phyloP scores from a whole-genome alignment of 2,113 vertebrate genomes.

The Tragelaphus strepsiceros region DNA sequence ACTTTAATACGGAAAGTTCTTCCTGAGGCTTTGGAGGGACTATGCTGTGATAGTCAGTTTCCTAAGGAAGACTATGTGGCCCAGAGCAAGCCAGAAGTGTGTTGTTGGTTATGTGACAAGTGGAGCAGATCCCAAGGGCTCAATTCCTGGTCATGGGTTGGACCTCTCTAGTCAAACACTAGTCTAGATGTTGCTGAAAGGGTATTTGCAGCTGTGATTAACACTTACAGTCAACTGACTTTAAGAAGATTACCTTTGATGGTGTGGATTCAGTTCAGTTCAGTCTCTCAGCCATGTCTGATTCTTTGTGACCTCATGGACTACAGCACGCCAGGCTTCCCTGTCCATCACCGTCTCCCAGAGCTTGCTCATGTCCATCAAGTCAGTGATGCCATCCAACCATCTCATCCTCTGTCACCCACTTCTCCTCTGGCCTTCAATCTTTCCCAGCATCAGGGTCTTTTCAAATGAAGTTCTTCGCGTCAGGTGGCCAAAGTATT shows the following conservation, averaged over 20 bases:
- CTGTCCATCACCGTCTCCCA: background rate
- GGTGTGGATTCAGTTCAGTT: background rate
- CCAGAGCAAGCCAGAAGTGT: background rate
- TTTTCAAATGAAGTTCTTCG: background rate
- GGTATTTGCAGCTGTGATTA: background rate
- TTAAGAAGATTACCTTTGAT: background rate
- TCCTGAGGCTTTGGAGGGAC: background rate
- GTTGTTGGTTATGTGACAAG: background rate
- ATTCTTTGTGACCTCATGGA: rapidly evolving
- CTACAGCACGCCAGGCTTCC: background rate
- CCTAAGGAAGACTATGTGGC: background rate
- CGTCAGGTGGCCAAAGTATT: background rate
- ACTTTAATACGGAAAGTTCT: background rate
- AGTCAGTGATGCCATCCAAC: background rate
- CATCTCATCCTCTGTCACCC: background rate
- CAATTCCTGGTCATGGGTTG: background rate
- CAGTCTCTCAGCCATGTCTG: rapidly evolving
- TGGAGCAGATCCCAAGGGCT: background rate
- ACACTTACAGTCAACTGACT: background rate
- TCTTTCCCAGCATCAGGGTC: background rate
- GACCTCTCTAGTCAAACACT: background rate
- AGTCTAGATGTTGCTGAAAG: background rate
- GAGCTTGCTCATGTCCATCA: background rate
- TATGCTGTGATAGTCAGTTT: background rate
- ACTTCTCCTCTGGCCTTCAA: background rate